Percentiles rank a stretch among this genome's conserved stretches.
Evolutionary conservation across 2,888 invertebrate genomes (phyloP).

Genomic region (Prostheceraeus crozeri): DNA sequence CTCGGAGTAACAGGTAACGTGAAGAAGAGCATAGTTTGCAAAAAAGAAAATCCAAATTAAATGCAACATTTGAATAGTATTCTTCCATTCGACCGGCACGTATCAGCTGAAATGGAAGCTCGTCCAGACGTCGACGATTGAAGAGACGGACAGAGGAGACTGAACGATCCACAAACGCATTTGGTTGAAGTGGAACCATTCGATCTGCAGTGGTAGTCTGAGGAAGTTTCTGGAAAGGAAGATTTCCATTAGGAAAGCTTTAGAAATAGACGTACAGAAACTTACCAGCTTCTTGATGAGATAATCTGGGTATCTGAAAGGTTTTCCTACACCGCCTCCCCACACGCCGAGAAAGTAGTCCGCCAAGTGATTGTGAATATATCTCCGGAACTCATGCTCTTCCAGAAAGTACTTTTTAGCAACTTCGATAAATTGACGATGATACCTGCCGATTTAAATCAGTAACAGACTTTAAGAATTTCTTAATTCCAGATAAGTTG

Average conservation of each 20-base stretch:
- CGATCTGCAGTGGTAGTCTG: not conserved
- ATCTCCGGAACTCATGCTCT: too few species aligned
- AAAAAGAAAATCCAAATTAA: not conserved
- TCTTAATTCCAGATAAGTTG: too few species aligned
- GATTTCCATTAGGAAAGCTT: not conserved
- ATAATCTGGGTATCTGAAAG: too few species aligned
- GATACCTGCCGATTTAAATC: too few species aligned
- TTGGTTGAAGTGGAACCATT: not conserved
- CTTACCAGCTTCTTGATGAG: too few species aligned
- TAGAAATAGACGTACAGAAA: too few species aligned
- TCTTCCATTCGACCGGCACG: not conserved
- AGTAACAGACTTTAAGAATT: too few species aligned
- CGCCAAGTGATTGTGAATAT: too few species aligned
- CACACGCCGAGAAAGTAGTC: too few species aligned
- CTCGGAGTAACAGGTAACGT: conserved; percentile 2
- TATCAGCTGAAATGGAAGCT: conserved; percentile 47
- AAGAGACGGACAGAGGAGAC: conserved; percentile 39
- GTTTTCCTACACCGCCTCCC: too few species aligned
- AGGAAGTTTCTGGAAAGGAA: not conserved
- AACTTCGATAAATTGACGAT: too few species aligned
- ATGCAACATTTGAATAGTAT: not conserved
- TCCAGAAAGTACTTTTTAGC: too few species aligned
- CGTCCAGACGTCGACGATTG: conserved; percentile 49
- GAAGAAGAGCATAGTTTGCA: not conserved
- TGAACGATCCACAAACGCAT: not conserved